Percentiles rank a stretch among this genome's conserved stretches.
Evolutionary conservation across 2,797 vertebrate genomes (phyloP).

Genomic region (Hyperoplus immaculatus): DNA sequence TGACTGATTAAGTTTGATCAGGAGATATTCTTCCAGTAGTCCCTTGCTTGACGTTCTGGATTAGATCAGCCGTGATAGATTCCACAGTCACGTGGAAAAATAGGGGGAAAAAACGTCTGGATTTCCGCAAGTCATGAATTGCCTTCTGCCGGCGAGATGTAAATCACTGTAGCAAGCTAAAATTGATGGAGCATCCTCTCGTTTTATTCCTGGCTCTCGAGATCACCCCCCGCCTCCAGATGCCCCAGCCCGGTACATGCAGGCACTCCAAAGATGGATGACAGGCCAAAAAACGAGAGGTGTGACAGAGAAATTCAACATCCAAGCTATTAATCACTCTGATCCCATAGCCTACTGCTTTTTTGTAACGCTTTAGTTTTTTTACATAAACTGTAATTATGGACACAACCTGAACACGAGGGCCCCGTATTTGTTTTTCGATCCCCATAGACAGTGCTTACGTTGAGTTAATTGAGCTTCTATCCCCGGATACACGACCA

Average conservation of each 20-base stretch:
- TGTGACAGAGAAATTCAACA: slow-evolving; percentile 61
- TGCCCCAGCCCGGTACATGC: slow-evolving; percentile 39
- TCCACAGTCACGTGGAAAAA: slow-evolving; percentile 52
- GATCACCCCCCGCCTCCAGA: slow-evolving; percentile 50
- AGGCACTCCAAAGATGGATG: slow-evolving; percentile 64
- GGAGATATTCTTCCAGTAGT: slow-evolving; percentile 31
- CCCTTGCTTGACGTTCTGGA: slow-evolving; percentile 51
- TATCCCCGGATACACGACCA: slow-evolving; percentile 72
- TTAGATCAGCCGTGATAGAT: slow-evolving; percentile 66
- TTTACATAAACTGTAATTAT: slow-evolving; percentile 58
- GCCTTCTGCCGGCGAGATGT: slow-evolving; percentile 81
- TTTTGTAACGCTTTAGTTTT: slow-evolving; percentile 27
- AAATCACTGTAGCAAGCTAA: slow-evolving; percentile 80
- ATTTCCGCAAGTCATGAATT: slow-evolving; percentile 81
- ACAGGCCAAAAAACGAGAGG: slow-evolving; percentile 50
- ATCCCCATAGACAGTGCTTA: slow-evolving; percentile 70
- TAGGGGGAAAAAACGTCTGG: slow-evolving; percentile 53
- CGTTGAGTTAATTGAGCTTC: slow-evolving; percentile 78
- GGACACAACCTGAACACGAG: slow-evolving; percentile 35
- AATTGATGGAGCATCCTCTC: slow-evolving; percentile 82
- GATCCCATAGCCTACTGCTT: slow-evolving; percentile 24
- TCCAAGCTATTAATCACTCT: slow-evolving; percentile 59
- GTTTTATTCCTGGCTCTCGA: slow-evolving; percentile 76
- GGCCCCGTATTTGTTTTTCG: slow-evolving; percentile 53
- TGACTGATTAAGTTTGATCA: slow-evolving; percentile 50